Evolutionary conservation across 2,888 invertebrate species (phyloP).

Genomic region (Acleris holmiana): DNA sequence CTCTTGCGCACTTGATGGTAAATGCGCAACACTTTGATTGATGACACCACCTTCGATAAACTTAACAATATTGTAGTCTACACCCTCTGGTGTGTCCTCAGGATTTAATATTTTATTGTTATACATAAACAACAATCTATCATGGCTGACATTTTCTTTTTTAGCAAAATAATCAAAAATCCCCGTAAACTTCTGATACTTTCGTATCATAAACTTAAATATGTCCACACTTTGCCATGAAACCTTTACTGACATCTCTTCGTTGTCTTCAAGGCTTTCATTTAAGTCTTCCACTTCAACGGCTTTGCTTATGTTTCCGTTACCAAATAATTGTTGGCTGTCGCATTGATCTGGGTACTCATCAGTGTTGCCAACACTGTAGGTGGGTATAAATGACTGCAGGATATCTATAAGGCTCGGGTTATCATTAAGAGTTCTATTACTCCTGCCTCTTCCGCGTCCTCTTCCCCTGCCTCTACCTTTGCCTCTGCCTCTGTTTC

Average conservation of each 20-base stretch:
- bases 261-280: conserved; percentile 63
- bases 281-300: conserved; percentile 48
- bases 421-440: not conserved
- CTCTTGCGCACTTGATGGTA: conserved; percentile 41
- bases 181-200: conserved; percentile 65
- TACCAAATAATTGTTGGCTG: conserved; percentile 57
- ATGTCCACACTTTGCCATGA: conserved; percentile 73
- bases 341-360: conserved; percentile 66
- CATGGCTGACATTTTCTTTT: conserved; percentile 57
- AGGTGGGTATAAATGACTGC: conserved; percentile 46
- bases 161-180: conserved; percentile 70
- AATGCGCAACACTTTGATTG: conserved; percentile 54
- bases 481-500: conserved; percentile 36
- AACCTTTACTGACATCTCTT: conserved; percentile 75
- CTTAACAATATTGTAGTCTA: conserved; percentile 69
- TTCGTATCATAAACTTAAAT: conserved; percentile 67
- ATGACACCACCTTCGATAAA: conserved; percentile 77
- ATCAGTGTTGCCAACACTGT: conserved; percentile 65
- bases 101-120: conserved; percentile 66
- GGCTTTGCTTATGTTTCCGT: conserved; percentile 41
- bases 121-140: conserved; percentile 69
- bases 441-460: conserved; percentile 29
- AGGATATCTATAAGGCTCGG: conserved; percentile 1
- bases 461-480: conserved; percentile 39
- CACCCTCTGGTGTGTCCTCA: conserved; percentile 71